phyloP scores from a whole-genome alignment of 1,140 invertebrate genomes.

The Charaxes varanes region DNA sequence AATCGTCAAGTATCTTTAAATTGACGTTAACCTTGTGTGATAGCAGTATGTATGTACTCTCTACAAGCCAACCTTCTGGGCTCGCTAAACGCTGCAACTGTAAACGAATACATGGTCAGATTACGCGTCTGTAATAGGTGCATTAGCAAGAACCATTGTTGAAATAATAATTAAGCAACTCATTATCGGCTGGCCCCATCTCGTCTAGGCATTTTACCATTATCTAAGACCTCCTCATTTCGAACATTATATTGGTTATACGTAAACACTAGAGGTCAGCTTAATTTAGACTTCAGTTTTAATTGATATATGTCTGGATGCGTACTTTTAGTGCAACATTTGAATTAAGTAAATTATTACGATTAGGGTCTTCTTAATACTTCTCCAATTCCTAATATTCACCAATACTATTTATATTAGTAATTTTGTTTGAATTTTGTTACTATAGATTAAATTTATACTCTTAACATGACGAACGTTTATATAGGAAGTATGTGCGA shows the following conservation, averaged over 20 bases:
- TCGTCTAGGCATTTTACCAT: conserved; percentile 24
- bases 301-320: conserved; percentile 3
- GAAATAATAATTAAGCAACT: conserved; percentile 57
- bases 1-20: no score
- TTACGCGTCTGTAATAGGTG: conserved; percentile 19
- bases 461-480: no score
- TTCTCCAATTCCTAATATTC: no score
- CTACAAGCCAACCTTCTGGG: conserved; percentile 14
- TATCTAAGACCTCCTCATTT: conserved; percentile 18
- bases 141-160: conserved; percentile 37
- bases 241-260: conserved; percentile 10
- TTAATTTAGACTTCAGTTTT: conserved; percentile 15
- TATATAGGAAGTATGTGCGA: no score
- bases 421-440: no score
- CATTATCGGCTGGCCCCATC: conserved; percentile 45
- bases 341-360: not conserved
- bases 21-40: no score
- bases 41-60: no score
- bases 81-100: conserved; percentile 16
- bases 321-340: not conserved
- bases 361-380: no score
- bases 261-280: conserved; percentile 15
- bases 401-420: no score
- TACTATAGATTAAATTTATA: no score
- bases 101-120: conserved; percentile 19